phyloP scores from a whole-genome alignment of 2,797 vertebrate species.

The Xiphorhynchus erythropygius region DNA sequence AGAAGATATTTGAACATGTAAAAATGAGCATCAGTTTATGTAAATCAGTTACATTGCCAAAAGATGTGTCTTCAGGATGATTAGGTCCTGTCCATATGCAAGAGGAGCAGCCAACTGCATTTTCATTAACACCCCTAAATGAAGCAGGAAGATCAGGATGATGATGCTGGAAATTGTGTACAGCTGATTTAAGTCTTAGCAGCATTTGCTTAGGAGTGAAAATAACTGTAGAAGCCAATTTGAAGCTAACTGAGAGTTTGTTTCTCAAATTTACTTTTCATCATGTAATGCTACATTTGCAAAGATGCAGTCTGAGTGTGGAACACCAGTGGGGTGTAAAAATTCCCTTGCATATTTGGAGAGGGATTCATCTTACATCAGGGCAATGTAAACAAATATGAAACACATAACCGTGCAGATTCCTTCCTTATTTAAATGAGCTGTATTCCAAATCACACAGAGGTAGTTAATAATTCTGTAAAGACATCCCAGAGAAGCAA shows the following conservation, averaged over 20 bases:
- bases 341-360: background rate
- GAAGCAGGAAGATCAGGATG: background rate
- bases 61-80: background rate
- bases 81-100: background rate
- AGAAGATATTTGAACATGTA: background rate
- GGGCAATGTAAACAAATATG: background rate
- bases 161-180: background rate
- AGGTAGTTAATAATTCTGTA: background rate
- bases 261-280: constrained; percentile 15
- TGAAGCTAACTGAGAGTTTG: background rate
- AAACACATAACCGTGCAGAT: background rate
- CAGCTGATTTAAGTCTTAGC: background rate
- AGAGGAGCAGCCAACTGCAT: background rate
- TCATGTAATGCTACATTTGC: background rate
- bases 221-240: background rate
- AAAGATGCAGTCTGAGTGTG: background rate
- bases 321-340: background rate
- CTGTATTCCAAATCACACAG: background rate
- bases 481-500: background rate
- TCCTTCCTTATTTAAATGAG: background rate
- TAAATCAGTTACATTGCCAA: background rate
- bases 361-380: background rate
- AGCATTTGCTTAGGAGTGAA: constrained; percentile 1
- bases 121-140: constrained; percentile 12
- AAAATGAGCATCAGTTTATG: background rate